phyloP scores from a whole-genome alignment of 1,140 invertebrate species.

The Plutomurus gul region DNA sequence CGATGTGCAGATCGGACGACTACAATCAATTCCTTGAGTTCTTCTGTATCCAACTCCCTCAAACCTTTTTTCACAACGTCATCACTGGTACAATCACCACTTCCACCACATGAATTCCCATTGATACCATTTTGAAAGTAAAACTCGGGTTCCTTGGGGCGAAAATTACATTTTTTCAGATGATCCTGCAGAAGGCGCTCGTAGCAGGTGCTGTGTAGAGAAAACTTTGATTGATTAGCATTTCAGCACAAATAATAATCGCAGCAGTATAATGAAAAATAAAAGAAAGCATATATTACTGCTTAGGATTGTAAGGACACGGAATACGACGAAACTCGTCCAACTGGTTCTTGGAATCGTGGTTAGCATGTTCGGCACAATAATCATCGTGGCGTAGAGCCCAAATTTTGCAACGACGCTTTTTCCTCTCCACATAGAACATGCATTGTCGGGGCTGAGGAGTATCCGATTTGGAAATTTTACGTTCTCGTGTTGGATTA shows the following conservation, averaged over 20 bases:
- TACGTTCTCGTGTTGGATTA: not conserved
- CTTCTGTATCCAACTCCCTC: constrained; percentile 57
- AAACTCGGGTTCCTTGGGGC: constrained; percentile 60
- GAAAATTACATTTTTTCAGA: constrained; percentile 76
- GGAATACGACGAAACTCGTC: not conserved
- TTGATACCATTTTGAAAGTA: constrained; percentile 71
- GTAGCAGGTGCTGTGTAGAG: constrained; percentile 71
- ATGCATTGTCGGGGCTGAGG: not conserved
- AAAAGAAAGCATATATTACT: constrained; percentile 38
- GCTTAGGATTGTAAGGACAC: constrained; percentile 45
- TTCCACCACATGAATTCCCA: constrained; percentile 56
- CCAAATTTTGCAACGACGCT: constrained; percentile 32
- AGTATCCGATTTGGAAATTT: not conserved
- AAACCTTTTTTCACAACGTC: constrained; percentile 54
- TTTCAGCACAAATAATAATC: constrained; percentile 31
- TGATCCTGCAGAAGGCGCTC: constrained; percentile 72
- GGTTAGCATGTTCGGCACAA: constrained; percentile 34
- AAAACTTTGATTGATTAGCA: too few relatives aligned
- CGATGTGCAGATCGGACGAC: constrained; percentile 61
- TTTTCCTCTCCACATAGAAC: constrained; percentile 39
- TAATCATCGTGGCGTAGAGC: not conserved
- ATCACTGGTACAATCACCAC: constrained; percentile 16
- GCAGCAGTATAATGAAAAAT: not conserved
- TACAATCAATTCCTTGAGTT: constrained; percentile 59
- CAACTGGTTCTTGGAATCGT: not conserved